These are phyloP conservation scores for Rhinatrema bivittatum DNA, from an alignment of 2,797 vertebrate species.

Conservation along the genomic window DNA sequence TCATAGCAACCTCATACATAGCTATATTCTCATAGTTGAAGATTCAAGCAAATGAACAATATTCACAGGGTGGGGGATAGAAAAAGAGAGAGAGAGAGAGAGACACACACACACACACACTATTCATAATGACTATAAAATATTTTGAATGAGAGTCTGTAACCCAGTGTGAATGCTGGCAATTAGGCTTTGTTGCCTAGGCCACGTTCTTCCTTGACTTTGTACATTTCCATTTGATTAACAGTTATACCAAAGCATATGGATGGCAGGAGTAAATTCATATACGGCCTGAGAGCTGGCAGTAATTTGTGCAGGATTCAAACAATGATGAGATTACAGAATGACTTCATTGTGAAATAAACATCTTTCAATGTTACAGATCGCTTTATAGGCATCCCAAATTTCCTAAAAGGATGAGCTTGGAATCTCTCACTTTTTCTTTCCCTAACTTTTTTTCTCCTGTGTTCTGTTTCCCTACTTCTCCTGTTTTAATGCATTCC, in stretches of 20 bases:
- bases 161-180: constrained; percentile 18
- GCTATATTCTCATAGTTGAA: background rate
- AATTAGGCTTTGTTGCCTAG: constrained; percentile 30
- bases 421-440: too few relatives aligned
- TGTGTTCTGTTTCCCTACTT: too few relatives aligned
- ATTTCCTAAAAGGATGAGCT: constrained; percentile 1
- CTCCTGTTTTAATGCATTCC: too few relatives aligned
- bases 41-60: constrained; percentile 5
- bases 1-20: background rate
- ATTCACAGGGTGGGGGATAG: too few relatives aligned
- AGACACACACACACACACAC: too few relatives aligned
- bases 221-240: constrained; percentile 40
- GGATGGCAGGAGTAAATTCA: constrained; percentile 29
- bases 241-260: constrained; percentile 46
- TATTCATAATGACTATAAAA: constrained; percentile 2
- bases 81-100: background rate
- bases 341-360: constrained; percentile 3
- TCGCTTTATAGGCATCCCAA: constrained; percentile 6
- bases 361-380: constrained; percentile 7
- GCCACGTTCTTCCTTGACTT: constrained; percentile 37
- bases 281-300: constrained; percentile 28
- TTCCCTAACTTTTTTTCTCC: too few relatives aligned
- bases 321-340: constrained; percentile 18
- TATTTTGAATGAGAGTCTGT: constrained; percentile 22
- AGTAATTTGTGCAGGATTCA: constrained; percentile 29